phyloP scores from a whole-genome alignment of 2,113 vertebrate species.

The Oreochromis spilurus region DNA sequence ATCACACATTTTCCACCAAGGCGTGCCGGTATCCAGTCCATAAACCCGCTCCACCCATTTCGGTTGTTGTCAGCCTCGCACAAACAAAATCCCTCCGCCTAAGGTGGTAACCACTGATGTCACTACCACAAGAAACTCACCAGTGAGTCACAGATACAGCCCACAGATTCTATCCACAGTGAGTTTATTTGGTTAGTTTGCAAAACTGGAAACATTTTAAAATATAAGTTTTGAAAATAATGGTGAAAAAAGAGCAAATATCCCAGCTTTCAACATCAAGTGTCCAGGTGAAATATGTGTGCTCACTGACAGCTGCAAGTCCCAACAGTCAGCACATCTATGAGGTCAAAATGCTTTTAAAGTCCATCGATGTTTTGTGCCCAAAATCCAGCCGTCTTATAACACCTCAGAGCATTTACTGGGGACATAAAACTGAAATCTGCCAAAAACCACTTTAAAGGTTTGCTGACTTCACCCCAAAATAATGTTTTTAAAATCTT shows the following conservation, averaged over 20 bases:
- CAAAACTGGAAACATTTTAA: not conserved
- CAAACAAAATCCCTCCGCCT: not conserved
- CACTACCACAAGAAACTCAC: not conserved
- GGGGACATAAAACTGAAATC: not conserved
- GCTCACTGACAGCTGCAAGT: not conserved
- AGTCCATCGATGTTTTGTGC: not conserved
- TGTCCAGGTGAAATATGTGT: not conserved
- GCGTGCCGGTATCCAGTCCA: not conserved
- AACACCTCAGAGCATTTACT: not conserved
- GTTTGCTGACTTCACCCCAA: not conserved
- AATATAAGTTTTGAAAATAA: not conserved
- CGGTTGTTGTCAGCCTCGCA: not conserved
- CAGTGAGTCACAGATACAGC: not conserved
- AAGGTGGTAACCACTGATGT: not conserved
- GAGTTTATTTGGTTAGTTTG: not conserved
- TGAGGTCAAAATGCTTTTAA: not conserved
- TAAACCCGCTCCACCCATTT: not conserved
- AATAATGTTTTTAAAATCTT: not conserved
- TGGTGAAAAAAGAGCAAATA: not conserved
- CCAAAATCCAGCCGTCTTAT: not conserved
- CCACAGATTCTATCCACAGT: not conserved
- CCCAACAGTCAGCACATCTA: not conserved
- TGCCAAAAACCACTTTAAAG: not conserved
- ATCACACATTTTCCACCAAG: not conserved
- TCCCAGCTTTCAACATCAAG: not conserved